These are phyloP conservation scores for Lutjanus campechanus DNA, from an alignment of 2,797 vertebrate genomes.

Conservation along the genomic window DNA sequence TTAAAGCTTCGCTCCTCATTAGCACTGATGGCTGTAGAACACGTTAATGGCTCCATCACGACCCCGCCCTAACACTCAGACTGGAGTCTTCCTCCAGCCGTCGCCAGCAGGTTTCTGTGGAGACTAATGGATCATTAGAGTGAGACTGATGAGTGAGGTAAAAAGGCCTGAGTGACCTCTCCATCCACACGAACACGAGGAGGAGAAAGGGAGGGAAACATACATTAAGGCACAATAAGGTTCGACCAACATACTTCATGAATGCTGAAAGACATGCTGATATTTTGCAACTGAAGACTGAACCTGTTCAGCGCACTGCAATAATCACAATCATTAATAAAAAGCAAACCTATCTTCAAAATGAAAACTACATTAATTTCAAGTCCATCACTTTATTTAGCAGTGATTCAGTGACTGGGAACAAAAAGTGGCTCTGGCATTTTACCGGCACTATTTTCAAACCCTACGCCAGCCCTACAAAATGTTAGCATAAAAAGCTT, in stretches of 20 bases:
- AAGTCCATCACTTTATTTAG: background rate
- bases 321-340: background rate
- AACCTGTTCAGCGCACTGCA: too few relatives aligned
- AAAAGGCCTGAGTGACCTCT: constrained; percentile 42
- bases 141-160: constrained; percentile 38
- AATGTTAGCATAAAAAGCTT: too few relatives aligned
- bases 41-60: constrained; percentile 37
- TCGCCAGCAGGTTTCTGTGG: constrained; percentile 49
- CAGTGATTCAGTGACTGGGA: background rate
- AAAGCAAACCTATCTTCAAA: background rate
- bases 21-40: constrained; percentile 42
- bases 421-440: too few relatives aligned
- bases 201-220: background rate
- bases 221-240: background rate
- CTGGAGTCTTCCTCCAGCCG: constrained; percentile 28
- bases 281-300: background rate
- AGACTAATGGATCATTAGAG: constrained; percentile 57
- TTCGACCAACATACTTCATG: background rate
- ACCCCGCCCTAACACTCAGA: constrained; percentile 45
- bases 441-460: too few relatives aligned
- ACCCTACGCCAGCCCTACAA: too few relatives aligned
- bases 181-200: constrained; percentile 21
- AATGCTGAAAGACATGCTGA: background rate
- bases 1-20: constrained; percentile 61
- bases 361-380: background rate